A percentile compares a stretch with the other conserved stretches of the same genome.
Evolutionary conservation across 2,113 vertebrate genomes (phyloP).

Genomic region (Eptesicus fuscus): DNA sequence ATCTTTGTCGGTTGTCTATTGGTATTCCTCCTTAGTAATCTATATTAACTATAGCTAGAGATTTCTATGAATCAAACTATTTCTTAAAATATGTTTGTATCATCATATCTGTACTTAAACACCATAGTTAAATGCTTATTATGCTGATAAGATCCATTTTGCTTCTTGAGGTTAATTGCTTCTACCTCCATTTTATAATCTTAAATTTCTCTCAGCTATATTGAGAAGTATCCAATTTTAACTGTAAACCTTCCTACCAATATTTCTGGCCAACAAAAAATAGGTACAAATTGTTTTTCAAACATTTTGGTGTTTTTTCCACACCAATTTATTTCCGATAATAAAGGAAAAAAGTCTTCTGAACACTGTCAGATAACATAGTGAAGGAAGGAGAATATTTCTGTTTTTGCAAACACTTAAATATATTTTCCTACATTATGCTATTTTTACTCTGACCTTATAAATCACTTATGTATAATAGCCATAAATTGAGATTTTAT

Average conservation of each 20-base stretch:
- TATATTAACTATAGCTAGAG: neutral
- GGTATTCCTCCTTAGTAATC: neutral
- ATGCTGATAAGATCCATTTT: neutral
- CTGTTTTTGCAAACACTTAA: neutral
- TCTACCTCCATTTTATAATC: neutral
- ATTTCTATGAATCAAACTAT: neutral
- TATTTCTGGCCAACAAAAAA: neutral
- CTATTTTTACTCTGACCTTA: neutral
- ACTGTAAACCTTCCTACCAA: neutral
- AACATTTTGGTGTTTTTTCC: neutral
- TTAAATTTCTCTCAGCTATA: neutral
- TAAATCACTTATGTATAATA: neutral
- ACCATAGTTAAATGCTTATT: neutral
- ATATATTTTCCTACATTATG: neutral
- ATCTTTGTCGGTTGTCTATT: neutral
- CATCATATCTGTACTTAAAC: neutral
- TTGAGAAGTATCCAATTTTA: neutral
- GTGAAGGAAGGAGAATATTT: neutral
- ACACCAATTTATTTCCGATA: neutral
- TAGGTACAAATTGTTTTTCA: neutral
- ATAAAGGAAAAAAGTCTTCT: neutral
- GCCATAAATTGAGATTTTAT: neutral
- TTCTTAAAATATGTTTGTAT: neutral
- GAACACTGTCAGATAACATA: neutral
- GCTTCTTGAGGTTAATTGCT: neutral